Percentiles rank a stretch among this genome's conserved stretches.
Conservation (phyloP, 1,140 invertebrate genomes). For the Ceratina japonica region DNA sequence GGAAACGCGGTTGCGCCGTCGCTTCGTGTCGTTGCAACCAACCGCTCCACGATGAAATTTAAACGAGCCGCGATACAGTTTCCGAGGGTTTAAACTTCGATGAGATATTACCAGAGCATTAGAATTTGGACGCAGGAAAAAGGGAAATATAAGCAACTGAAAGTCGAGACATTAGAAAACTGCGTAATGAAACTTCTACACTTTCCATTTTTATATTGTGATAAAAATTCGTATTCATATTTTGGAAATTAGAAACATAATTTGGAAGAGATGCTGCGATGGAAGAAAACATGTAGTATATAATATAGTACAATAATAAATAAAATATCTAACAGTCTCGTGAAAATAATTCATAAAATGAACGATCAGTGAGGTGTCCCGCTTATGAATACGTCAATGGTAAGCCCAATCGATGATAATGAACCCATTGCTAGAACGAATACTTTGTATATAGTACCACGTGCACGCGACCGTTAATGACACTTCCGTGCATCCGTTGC, state of each 20-base stretch:
- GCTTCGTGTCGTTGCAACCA: too few relatives aligned
- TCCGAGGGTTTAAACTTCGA: background rate
- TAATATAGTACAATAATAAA: too few relatives aligned
- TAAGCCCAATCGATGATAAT: constrained; percentile 14
- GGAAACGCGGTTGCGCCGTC: background rate
- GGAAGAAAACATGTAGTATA: too few relatives aligned
- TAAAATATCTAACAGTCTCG: too few relatives aligned
- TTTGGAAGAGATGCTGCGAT: too few relatives aligned
- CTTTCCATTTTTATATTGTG: too few relatives aligned
- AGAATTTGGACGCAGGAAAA: background rate
- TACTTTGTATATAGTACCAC: constrained; percentile 8
- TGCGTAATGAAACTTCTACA: too few relatives aligned
- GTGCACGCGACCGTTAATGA: constrained; percentile 38
- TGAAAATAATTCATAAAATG: background rate
- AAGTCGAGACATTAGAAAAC: too few relatives aligned
- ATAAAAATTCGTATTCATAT: too few relatives aligned
- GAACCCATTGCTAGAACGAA: constrained; percentile 20
- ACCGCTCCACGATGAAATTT: constrained; percentile 12
- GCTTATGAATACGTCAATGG: constrained; percentile 17
- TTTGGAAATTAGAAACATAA: too few relatives aligned
- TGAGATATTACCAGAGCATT: background rate
- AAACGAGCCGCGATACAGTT: background rate
- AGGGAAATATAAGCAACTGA: too few relatives aligned
- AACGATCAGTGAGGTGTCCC: background rate
- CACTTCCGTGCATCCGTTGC: constrained; percentile 32